phyloP scores from a whole-genome alignment of 2,797 vertebrate genomes.

The Graptemys geographica region DNA sequence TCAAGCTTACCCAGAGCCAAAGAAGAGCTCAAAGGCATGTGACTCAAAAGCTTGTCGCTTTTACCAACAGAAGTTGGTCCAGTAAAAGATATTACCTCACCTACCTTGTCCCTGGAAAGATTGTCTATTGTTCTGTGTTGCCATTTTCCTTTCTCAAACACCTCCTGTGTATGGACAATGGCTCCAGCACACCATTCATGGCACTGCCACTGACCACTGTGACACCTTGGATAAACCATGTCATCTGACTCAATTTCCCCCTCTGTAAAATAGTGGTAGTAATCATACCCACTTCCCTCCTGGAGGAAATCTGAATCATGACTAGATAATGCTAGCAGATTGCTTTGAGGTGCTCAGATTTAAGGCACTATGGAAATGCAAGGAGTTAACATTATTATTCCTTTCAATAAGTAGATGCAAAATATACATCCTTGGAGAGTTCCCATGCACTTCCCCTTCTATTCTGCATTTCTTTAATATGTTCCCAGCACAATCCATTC shows the following conservation, averaged over 20 bases:
- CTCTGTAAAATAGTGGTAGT: background rate
- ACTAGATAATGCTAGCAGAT: background rate
- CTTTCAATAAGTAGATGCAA: slow-evolving; percentile 60
- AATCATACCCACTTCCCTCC: background rate
- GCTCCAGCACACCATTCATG: slow-evolving; percentile 19
- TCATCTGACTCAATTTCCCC: slow-evolving; percentile 12
- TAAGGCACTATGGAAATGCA: background rate
- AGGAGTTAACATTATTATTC: background rate
- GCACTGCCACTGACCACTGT: background rate
- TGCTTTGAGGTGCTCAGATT: slow-evolving; percentile 24
- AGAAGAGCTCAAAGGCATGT: background rate
- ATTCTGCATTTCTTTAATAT: background rate
- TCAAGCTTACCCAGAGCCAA: background rate
- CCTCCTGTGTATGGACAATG: slow-evolving; percentile 6
- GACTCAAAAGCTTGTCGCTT: background rate
- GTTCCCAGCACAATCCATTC: background rate
- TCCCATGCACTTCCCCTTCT: slow-evolving; percentile 25
- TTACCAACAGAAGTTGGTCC: background rate
- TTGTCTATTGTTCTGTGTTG: background rate
- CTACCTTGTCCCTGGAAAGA: background rate
- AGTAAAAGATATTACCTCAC: background rate
- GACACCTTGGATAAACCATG: background rate
- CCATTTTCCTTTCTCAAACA: background rate
- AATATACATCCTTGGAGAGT: background rate
- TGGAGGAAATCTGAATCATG: background rate